Percentiles rank a stretch among this genome's conserved stretches.
phyloP scores from a whole-genome alignment of 2,113 vertebrate genomes.

The Nansenia antarctica region DNA sequence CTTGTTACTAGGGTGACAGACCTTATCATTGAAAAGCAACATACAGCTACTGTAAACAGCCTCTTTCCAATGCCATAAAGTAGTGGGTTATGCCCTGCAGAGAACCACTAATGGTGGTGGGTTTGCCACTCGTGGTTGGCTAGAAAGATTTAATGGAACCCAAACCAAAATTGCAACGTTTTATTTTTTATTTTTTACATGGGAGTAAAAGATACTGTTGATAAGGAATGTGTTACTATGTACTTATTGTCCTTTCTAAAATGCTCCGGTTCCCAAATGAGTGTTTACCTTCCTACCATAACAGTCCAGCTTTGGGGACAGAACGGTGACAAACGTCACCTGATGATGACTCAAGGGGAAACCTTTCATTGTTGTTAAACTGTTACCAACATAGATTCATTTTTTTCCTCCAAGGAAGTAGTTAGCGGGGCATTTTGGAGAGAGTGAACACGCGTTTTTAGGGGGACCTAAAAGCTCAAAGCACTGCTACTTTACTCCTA shows the following conservation, averaged over 20 bases:
- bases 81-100: conserved; percentile 63
- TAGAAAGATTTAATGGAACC: conserved; percentile 69
- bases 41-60: conserved; percentile 40
- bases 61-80: conserved; percentile 71
- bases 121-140: conserved; percentile 70
- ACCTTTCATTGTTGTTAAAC: conserved; percentile 15
- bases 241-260: conserved; percentile 38
- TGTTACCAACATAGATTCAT: background rate
- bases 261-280: conserved; percentile 1
- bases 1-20: conserved; percentile 65
- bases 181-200: conserved; percentile 70
- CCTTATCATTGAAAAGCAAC: conserved; percentile 65
- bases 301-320: conserved; percentile 24
- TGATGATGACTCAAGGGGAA: conserved; percentile 36
- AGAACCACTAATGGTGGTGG: conserved; percentile 74
- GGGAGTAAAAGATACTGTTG: conserved; percentile 52
- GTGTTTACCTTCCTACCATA: conserved; percentile 21
- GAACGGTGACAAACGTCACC: conserved; percentile 31
- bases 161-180: conserved; percentile 68
- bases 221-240: conserved; percentile 47
- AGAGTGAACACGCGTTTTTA: conserved; percentile 56
- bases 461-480: conserved; percentile 59
- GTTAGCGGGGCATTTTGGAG: conserved; percentile 13
- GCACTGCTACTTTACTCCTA: conserved; percentile 51
- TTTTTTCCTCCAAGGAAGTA: conserved; percentile 22